A percentile compares a stretch with the other conserved stretches of the same genome.
Conservation (phyloP, 2,888 invertebrate genomes). For the Caenorhabditis macrosperma region DNA sequence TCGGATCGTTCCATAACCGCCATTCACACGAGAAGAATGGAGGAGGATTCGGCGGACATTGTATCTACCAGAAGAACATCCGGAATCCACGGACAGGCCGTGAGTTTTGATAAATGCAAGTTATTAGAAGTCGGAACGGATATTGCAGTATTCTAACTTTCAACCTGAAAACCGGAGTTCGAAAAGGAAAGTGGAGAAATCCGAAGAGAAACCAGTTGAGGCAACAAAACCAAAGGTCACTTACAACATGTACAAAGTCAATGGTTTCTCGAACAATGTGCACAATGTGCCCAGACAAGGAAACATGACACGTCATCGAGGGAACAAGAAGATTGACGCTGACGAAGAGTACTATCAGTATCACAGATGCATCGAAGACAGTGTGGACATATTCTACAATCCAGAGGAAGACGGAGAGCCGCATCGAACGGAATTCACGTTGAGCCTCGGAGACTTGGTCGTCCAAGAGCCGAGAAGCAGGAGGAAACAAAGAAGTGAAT, state of each 20-base stretch:
- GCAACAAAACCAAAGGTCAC: neutral
- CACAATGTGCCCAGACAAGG: neutral
- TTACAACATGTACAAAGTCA: slow-evolving; percentile 23
- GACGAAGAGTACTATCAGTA: slow-evolving; percentile 4
- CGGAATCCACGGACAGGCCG: slow-evolving; percentile 10
- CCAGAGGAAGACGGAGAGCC: neutral
- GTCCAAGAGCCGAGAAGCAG: neutral
- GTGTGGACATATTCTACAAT: neutral
- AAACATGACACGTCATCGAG: slow-evolving; percentile 8
- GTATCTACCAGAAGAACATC: slow-evolving; percentile 9
- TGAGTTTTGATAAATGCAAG: too few species aligned
- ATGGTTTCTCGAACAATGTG: neutral
- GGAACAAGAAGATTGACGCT: slow-evolving; percentile 14
- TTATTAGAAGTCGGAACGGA: too few species aligned
- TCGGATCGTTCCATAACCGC: slow-evolving; percentile 7
- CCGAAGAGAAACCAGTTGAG: neutral
- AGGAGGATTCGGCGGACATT: slow-evolving; percentile 3
- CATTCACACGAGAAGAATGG: slow-evolving; percentile 12
- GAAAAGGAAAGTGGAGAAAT: slow-evolving; percentile 6
- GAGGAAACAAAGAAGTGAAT: neutral
- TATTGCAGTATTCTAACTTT: slow-evolving; percentile 20
- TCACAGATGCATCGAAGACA: neutral
- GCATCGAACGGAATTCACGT: neutral
- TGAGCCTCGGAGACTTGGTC: neutral
- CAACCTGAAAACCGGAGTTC: slow-evolving; percentile 5